Evolutionary conservation across 2,888 invertebrate species (phyloP), one percentile per base, ranked within the genome.

Genomic region (Sycophila texana): DNA sequence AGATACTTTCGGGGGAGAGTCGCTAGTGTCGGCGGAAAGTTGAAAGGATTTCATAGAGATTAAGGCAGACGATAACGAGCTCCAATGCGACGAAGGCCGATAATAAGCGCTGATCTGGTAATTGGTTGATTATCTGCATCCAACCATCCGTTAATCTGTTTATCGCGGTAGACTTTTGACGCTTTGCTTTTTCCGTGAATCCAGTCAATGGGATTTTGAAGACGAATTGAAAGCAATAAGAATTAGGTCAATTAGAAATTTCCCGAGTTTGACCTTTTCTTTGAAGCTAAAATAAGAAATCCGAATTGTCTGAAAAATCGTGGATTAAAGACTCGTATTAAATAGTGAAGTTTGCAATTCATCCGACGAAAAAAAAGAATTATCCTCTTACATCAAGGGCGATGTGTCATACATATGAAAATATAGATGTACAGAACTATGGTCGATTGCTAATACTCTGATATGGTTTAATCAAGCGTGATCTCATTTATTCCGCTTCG

Each of bases 51-150:
- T 84, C 83, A 83, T 80, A 85, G 30, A 60, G 87, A 87, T 87
- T 87, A 87, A 86, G 85, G 83, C 83, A 83, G 26, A 65, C 85
- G 88, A 88, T 88, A 88, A 88, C 88, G 87, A 88, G 87, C 85
- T 83, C 13, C 16, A 39, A 4, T 18, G 47, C 18, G 51, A 68
- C 12, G 30, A 26, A 16, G 39, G 16, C 39, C 12, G 53, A 10
- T 68, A 60, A 65, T 61, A 84, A 84, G 83, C 82, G 78, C 81
- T 68, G 67, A 84, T 84, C 81, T 82, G 74, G 74, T 86, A 86
- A 86, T 86, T 86, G 86, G 85, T 85, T 86, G 84, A 86, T 86
- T 86, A 86, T 26, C 84, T 82, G 83, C 85, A 81, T 80, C 82
- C 80, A 26, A 26, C 26, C 26, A 26, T 26, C 26, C 81, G 83